Base-by-base conservation (phyloP, 2,888 invertebrate genomes). In the Noctua fimbriata region DNA sequence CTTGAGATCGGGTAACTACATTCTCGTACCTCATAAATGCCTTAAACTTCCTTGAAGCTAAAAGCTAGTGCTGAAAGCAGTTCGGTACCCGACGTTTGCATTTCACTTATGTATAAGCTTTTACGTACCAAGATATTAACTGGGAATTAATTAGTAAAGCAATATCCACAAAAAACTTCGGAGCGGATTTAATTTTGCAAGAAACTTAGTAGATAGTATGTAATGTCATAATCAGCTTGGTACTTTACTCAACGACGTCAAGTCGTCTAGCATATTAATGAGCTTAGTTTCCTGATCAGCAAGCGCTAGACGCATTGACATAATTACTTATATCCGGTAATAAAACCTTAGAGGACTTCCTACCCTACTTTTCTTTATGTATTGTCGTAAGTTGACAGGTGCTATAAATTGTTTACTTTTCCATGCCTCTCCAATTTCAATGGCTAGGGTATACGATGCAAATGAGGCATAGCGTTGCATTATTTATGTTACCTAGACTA, bases 1-100 rank as follows among this genome's bases (percentile, higher is more conserved):
- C 90, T 92, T 89, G 81, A 86, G 86, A 92, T 89, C 86, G 82
- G 84, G 74, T 84, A 76, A 72, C 82, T 78, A 69, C 63, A 74
- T 79, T 76, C 69, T 70, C 58, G 67, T 76, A 18, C 65, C 89
- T 89, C 90, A 90, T 91, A 90, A 91, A 90, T 90, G 79, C 79
- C 76, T 81, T 75, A 86, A 28, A 78, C 55, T 81, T 76, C 76
- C 18, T 47, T 78, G 63, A 44, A 76, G 76, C 70, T 84, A 79
- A 78, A 83, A 86, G 79, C 87, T 69, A 49, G 69, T 32, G 63
- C 72, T 74, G 76, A 76, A 79, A 87, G 76, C 60, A 72, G 63
- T 76, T 73, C 32, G 70, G 65, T 55, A 28, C 52, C 44, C 14
- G 5, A 36, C 44, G 70, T 58, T 79, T 52, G 52, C 66, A 65